Base-by-base conservation (phyloP, 2,113 vertebrate species). In the Hyaena hyaena region DNA sequence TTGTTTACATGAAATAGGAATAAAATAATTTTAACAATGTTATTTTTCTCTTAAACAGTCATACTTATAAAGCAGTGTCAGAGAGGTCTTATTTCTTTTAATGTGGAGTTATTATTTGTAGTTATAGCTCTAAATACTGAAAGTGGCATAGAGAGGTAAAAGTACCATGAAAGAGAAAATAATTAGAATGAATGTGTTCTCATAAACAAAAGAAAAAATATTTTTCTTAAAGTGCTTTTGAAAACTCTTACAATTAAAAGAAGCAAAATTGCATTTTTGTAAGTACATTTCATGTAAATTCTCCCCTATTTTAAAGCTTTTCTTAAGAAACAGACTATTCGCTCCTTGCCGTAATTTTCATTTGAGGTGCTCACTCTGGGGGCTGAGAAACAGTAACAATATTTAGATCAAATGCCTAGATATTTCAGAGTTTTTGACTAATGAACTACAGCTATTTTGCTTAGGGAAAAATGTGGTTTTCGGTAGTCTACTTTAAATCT, bases 401-500 rank as follows among this genome's bases (percentile, higher is more conserved):
- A 76, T 7, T 26, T 80, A 95, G 11, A 76, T 4, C 0, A 93
- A 21, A 63, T 65, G 68, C 21, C 53, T 95, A 77, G 48, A 88
- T 97, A 97, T 97, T 79, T 95, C 82, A 82, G 96, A 80, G 53
- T 90, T 80, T 97, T 96, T 35, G 10, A 97, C 11, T 96, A 93
- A 95, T 95, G 84, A 93, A 97, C 94, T 90, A 95, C 24, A 53
- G 7, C 65, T 94, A 45, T 97, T 98, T 98, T 84, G 63, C 26
- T 97, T 96, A 95, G 90, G 92, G 71, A 95, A 97, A 74, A 98
- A 19, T 97, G 84, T 85, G 5, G 53, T 66, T 82, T 68, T 96
- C 93, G 0, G 5, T 89, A 98, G 76, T 96, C 98, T 98, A 93
- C 91, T 98, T 98, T 95, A 97, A 98, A 98, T 97, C 88, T 94